Evolutionary conservation across 1,140 invertebrate genomes (phyloP).

Genomic region (Brachionus angularis): DNA sequence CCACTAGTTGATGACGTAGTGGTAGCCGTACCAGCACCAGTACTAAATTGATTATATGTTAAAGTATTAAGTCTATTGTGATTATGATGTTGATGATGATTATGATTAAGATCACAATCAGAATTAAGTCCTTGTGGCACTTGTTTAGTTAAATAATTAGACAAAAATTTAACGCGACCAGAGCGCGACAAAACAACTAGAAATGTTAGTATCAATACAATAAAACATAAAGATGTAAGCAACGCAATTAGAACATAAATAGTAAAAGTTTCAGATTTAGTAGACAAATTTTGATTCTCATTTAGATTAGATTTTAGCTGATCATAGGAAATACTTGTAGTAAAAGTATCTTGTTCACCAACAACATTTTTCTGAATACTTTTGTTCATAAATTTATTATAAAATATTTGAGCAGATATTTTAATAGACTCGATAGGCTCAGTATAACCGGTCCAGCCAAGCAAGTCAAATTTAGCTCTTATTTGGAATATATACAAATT

Average conservation of each 20-base stretch:
- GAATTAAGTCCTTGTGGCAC: too few species aligned
- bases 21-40: neutral
- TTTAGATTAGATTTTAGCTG: slow-evolving; percentile 10
- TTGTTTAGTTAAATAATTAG: slow-evolving; percentile 1
- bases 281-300: slow-evolving; percentile 1
- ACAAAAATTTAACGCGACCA: slow-evolving; percentile 7
- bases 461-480: neutral
- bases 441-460: slow-evolving; percentile 14
- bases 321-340: too few species aligned
- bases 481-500: slow-evolving; percentile 39
- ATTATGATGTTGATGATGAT: too few species aligned
- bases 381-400: too few species aligned
- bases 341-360: too few species aligned
- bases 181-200: slow-evolving; percentile 11
- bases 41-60: slow-evolving; percentile 25
- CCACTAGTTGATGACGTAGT: slow-evolving; percentile 7
- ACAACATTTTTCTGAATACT: too few species aligned
- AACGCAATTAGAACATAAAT: slow-evolving; percentile 10
- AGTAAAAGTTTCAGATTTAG: slow-evolving; percentile 4
- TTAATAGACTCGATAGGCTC: slow-evolving; percentile 5
- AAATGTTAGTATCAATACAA: neutral
- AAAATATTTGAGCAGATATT: too few species aligned
- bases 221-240: neutral
- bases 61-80: too few species aligned
- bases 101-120: slow-evolving; percentile 3